A percentile compares a stretch with the other conserved stretches of the same genome.
Conservation (phyloP, 2,113 vertebrate genomes). For the Callionymus lyra region DNA sequence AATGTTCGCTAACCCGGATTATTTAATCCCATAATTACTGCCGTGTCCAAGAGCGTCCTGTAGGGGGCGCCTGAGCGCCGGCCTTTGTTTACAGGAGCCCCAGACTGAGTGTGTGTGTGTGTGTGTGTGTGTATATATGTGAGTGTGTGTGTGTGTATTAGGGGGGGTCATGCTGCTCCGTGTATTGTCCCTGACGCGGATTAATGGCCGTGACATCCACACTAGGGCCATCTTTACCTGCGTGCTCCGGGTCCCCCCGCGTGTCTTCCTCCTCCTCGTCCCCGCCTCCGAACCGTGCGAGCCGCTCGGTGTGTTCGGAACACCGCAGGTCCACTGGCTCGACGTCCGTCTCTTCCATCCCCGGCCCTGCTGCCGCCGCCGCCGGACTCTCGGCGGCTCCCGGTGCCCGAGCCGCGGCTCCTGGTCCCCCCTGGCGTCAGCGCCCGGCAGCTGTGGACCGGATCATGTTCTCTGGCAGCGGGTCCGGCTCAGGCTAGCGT, state of each 20-base stretch:
- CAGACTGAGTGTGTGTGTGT: constrained; percentile 58
- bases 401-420: not conserved
- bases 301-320: constrained; percentile 60
- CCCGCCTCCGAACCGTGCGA: constrained; percentile 70
- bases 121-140: no score
- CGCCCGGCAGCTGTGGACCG: no score
- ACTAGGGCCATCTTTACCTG: constrained; percentile 53
- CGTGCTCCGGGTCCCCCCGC: constrained; percentile 44
- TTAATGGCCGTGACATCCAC: constrained; percentile 47
- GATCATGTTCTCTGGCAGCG: not conserved
- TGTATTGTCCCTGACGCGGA: constrained; percentile 66
- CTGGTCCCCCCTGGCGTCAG: not conserved
- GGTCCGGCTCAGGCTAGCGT: not conserved
- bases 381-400: constrained; percentile 42
- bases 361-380: constrained; percentile 41
- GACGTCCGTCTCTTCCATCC: constrained; percentile 58
- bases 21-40: no score
- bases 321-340: constrained; percentile 57
- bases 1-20: not conserved
- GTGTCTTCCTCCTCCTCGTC: constrained; percentile 68
- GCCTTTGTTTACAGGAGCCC: constrained; percentile 76
- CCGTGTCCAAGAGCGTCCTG: constrained; percentile 17
- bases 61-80: constrained; percentile 47
- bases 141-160: no score
- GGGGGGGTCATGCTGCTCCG: constrained; percentile 67